A percentile compares a stretch with the other conserved stretches of the same genome.
Evolutionary conservation across 2,113 vertebrate genomes (phyloP).

Genomic region (Myiagra hebetior): DNA sequence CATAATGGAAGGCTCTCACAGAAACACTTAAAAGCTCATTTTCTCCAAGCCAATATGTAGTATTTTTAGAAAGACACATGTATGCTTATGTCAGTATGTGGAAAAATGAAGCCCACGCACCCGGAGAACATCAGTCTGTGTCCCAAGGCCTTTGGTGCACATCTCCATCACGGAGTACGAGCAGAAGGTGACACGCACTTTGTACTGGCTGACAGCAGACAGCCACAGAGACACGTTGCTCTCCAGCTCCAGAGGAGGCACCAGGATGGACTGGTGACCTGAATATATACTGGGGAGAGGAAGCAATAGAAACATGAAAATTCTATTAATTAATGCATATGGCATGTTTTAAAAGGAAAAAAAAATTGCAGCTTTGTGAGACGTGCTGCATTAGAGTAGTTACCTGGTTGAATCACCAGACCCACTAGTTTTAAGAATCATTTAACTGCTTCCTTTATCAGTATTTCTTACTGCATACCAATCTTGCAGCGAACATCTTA

Average conservation of each 20-base stretch:
- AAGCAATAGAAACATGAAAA: background rate
- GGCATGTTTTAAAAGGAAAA: background rate
- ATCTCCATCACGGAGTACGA: slow-evolving; percentile 98
- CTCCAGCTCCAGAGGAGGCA: slow-evolving; percentile 93
- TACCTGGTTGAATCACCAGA: background rate
- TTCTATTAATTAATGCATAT: background rate
- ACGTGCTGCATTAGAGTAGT: background rate
- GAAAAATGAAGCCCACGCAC: slow-evolving; percentile 67
- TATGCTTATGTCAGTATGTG: background rate
- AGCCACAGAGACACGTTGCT: slow-evolving; percentile 92
- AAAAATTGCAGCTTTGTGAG: background rate
- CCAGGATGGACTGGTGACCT: slow-evolving; percentile 92
- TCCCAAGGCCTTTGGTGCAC: slow-evolving; percentile 92
- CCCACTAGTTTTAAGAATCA: background rate
- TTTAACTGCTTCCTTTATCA: background rate
- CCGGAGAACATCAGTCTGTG: slow-evolving; percentile 86
- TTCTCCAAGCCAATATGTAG: background rate
- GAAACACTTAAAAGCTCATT: background rate
- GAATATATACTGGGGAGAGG: slow-evolving; percentile 75
- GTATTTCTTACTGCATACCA: background rate
- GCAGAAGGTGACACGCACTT: slow-evolving; percentile 93
- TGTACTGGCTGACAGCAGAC: slow-evolving; percentile 92
- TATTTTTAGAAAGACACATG: accelerated
- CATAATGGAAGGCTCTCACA: background rate
- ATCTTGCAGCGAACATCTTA: background rate